Conservation (phyloP, 2,888 invertebrate species). For the Ellobium chinense region DNA sequence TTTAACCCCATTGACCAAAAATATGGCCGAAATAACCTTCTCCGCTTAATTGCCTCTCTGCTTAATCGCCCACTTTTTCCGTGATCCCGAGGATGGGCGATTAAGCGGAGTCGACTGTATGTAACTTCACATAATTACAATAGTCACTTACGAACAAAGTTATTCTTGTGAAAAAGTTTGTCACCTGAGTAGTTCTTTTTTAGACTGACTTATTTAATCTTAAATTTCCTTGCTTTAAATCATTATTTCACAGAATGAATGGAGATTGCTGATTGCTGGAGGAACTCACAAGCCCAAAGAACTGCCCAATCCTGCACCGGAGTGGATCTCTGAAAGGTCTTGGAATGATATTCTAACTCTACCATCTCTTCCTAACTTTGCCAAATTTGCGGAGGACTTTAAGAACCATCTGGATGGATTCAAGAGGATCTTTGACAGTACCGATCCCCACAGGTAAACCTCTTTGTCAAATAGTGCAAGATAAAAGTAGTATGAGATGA, state of each 20-base stretch:
- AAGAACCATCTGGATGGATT: conserved; percentile 72
- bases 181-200: too few species aligned
- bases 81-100: too few species aligned
- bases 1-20: too few species aligned
- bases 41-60: too few species aligned
- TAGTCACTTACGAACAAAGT: too few species aligned
- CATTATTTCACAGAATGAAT: conserved; percentile 74
- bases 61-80: too few species aligned
- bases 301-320: conserved; percentile 76
- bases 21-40: too few species aligned
- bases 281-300: conserved; percentile 79
- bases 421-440: conserved; percentile 78
- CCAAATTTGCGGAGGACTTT: conserved; percentile 82
- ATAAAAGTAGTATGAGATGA: too few species aligned
- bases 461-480: too few species aligned
- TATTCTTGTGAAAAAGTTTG: too few species aligned
- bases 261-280: conserved; percentile 78
- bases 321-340: conserved; percentile 78
- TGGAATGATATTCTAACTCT: conserved; percentile 78
- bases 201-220: not conserved
- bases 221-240: not conserved
- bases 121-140: too few species aligned
- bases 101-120: too few species aligned
- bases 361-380: conserved; percentile 71
- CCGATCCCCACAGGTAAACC: conserved; percentile 78